phyloP scores from a whole-genome alignment of 1,140 invertebrate genomes.

The Bombus superbus region DNA sequence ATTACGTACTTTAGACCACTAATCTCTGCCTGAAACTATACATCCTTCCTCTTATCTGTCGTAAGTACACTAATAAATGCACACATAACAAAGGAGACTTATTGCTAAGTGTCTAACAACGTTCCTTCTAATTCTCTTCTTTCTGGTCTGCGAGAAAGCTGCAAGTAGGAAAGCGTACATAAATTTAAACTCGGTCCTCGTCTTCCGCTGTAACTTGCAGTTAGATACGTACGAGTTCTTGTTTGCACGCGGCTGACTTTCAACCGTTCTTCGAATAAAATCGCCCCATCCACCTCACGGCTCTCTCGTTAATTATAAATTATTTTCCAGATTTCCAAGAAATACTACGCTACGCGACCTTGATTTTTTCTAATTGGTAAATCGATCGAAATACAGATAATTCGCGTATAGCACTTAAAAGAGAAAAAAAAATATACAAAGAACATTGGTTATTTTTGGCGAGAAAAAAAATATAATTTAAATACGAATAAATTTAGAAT shows the following conservation, averaged over 20 bases:
- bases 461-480: too few relatives aligned
- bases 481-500: neutral
- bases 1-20: neutral
- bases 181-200: constrained; percentile 48
- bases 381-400: neutral
- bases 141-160: constrained; percentile 9
- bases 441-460: neutral
- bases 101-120: constrained; percentile 37
- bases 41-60: too few relatives aligned
- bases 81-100: constrained; percentile 36
- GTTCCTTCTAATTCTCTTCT: constrained; percentile 2
- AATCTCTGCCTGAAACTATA: neutral
- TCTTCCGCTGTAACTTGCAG: constrained; percentile 13
- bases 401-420: neutral
- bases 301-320: constrained; percentile 16
- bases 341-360: neutral
- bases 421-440: neutral
- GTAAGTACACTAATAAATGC: constrained; percentile 21
- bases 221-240: constrained; percentile 34
- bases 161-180: constrained; percentile 21
- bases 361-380: neutral
- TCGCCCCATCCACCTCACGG: neutral
- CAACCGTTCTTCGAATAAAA: constrained; percentile 49
- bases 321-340: neutral
- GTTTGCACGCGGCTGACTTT: constrained; percentile 49